Evolutionary conservation across 2,888 invertebrate species (phyloP), one percentile per base, ranked within the genome.

Genomic region (Dyspetes luteomarginatus): DNA sequence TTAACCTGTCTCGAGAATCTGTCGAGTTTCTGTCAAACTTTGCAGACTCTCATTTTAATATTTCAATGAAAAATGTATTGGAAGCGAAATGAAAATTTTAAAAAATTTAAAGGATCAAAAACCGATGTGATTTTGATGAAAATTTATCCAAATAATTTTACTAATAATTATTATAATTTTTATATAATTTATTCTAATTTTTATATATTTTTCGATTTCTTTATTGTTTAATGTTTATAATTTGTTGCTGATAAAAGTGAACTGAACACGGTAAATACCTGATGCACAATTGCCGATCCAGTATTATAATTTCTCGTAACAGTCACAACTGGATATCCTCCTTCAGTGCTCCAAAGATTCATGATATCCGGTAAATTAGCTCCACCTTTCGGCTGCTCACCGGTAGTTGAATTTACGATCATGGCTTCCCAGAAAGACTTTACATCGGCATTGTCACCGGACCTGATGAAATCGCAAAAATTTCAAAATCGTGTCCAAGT

Each of bases 251-350:
- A 4, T 30, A 30, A 3, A 30, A 30, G 30, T 30, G 30, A 30
- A 30, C 0, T 9, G n/a, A 45, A 4, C 4, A 9, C n/a, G 1
- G 17, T 45, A 17, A 68, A 55, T 83, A 91, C 91, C 89, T 91
- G 91, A 26, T 82, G 82, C 58, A 90, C 55, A 1, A 60, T 58
- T 3, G 87, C 86, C 0, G 87, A 84, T 48, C 79, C 85, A 3
- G 82, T 80, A 4, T 87, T 82, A 12, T 90, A 89, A 73, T 89
- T 82, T 74, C 90, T 86, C 5, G 78, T 83, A n/a, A 91, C 86
- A 7, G 85, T 90, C n/a, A 91, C 76, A 4, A 91, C 65, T 2
- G 91, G 91, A 85, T 90, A 91, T 41, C 91, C 91, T 41, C 85
- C 83, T 60, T 88, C 86, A n/a, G 65, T 67, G 4, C 85, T 87